Evolutionary conservation across 2,888 invertebrate genomes (phyloP).

Genomic region (Lochmaea capreae): DNA sequence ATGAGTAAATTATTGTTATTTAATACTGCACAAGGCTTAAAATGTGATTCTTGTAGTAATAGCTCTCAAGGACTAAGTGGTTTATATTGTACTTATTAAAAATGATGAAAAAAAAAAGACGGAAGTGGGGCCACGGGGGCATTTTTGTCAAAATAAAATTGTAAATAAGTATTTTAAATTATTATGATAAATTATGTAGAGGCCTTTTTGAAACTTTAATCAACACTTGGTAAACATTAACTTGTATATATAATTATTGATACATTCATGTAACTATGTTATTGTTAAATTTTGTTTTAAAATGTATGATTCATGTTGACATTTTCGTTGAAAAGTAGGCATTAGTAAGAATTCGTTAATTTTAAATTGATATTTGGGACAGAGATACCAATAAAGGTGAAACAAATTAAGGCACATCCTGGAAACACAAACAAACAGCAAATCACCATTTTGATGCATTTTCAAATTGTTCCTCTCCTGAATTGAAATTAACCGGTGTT

Average conservation of each 20-base stretch:
- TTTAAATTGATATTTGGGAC: conserved; percentile 10
- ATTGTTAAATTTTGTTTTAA: conserved; percentile 25
- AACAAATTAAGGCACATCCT: too few species aligned
- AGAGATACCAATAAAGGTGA: too few species aligned
- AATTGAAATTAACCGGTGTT: too few species aligned
- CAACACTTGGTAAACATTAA: conserved; percentile 27
- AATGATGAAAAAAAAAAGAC: conserved; percentile 19
- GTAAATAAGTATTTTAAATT: conserved; percentile 40
- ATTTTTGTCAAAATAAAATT: conserved; percentile 33
- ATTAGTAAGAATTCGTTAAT: conserved; percentile 9
- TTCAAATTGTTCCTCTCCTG: too few species aligned
- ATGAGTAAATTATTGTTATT: too few species aligned
- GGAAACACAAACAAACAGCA: too few species aligned
- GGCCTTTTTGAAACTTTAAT: conserved; percentile 41
- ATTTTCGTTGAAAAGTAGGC: conserved; percentile 19
- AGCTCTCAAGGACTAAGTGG: too few species aligned
- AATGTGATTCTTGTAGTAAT: too few species aligned
- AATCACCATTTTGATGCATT: too few species aligned
- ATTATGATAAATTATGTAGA: conserved; percentile 42
- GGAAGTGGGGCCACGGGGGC: conserved; percentile 46
- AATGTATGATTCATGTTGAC: conserved; percentile 16
- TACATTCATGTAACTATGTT: conserved; percentile 31
- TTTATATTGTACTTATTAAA: not conserved
- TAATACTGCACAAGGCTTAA: too few species aligned
- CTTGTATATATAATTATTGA: conserved; percentile 30